These are phyloP conservation scores for Strigops habroptila DNA, from an alignment of 2,113 vertebrate species.

Conservation along the genomic window DNA sequence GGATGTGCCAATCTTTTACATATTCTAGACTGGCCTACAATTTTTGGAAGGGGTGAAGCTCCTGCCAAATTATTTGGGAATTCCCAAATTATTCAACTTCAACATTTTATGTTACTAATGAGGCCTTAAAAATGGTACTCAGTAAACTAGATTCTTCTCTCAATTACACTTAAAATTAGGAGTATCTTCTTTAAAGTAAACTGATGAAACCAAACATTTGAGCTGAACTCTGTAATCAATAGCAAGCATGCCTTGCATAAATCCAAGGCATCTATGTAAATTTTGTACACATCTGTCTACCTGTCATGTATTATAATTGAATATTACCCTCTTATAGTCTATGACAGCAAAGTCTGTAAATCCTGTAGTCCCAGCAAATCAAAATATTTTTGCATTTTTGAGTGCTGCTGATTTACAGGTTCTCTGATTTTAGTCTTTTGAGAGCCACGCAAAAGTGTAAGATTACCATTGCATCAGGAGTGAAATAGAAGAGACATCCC, in stretches of 20 bases:
- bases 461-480: background rate
- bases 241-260: background rate
- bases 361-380: background rate
- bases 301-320: background rate
- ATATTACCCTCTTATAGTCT: background rate
- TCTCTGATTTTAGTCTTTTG: background rate
- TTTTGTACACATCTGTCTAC: background rate
- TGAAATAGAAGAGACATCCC: background rate
- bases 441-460: background rate
- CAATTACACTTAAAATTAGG: background rate
- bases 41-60: background rate
- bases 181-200: background rate
- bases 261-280: background rate
- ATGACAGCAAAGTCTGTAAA: background rate
- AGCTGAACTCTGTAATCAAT: background rate
- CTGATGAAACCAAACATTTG: background rate
- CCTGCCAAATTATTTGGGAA: background rate
- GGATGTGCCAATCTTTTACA: background rate
- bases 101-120: background rate
- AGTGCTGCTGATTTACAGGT: background rate
- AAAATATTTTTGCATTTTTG: background rate
- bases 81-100: background rate
- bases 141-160: background rate
- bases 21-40: background rate
- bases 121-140: background rate